phyloP scores from a whole-genome alignment of 2,113 vertebrate species.

The Illadopsis cleaveri region DNA sequence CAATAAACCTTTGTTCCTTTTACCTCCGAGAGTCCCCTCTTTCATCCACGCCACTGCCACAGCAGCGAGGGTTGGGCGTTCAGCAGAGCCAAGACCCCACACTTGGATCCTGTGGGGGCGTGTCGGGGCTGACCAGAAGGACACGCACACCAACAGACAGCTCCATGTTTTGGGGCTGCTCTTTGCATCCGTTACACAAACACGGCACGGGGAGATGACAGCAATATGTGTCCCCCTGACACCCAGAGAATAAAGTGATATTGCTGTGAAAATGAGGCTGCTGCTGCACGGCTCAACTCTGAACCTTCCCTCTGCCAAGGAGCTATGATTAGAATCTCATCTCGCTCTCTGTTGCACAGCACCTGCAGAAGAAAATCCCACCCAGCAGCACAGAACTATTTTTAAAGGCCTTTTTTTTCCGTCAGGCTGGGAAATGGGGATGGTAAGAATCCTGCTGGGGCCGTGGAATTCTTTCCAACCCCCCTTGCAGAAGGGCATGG shows the following conservation, averaged over 20 bases:
- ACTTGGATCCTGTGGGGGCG: no score
- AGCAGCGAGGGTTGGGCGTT: no score
- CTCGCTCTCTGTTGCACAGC: background rate
- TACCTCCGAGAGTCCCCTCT: no score
- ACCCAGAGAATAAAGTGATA: background rate
- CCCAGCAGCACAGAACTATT: constrained; percentile 30
- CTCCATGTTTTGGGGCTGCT: background rate
- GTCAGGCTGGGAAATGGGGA: background rate
- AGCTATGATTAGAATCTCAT: constrained; percentile 66
- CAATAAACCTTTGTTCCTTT: no score
- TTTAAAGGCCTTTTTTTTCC: constrained; percentile 27
- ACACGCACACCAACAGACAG: no score
- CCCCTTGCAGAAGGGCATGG: background rate
- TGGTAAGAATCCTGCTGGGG: constrained; percentile 3
- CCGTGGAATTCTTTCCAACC: background rate
- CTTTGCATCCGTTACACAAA: background rate
- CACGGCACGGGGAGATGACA: background rate
- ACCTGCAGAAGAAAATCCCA: constrained; percentile 57
- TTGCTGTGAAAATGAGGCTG: constrained; percentile 54
- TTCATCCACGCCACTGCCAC: no score
- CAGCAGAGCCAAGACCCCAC: no score
- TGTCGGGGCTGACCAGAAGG: no score
- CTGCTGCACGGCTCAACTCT: constrained; percentile 9
- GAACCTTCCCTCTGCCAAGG: constrained; percentile 28
- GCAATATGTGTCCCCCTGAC: constrained; percentile 42